phyloP scores from a whole-genome alignment of 1,140 invertebrate species.

The Saccostrea echinata region DNA sequence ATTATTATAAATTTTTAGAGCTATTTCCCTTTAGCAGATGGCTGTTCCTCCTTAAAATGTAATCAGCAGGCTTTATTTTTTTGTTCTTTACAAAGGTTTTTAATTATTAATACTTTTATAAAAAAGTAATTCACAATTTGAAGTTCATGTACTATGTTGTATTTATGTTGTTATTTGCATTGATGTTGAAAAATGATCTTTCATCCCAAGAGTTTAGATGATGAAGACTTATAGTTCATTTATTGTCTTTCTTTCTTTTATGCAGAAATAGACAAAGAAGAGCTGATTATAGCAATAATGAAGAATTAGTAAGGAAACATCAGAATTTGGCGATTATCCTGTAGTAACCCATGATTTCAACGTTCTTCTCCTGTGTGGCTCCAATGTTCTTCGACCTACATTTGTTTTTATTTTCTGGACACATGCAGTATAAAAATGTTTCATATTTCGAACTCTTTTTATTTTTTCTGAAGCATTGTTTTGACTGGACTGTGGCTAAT shows the following conservation, averaged over 20 bases:
- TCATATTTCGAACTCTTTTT: constrained; percentile 22
- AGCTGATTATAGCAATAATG: background rate
- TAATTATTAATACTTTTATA: background rate
- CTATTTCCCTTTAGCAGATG: too few species aligned
- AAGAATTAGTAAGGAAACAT: background rate
- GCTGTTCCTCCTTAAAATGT: too few species aligned
- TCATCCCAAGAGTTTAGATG: too few species aligned
- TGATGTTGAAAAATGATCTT: background rate
- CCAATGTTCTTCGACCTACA: constrained; percentile 18
- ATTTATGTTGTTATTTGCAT: background rate
- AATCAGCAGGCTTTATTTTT: background rate
- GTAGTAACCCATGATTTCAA: constrained; percentile 14
- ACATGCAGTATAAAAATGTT: constrained; percentile 28
- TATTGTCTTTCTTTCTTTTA: background rate
- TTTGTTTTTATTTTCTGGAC: constrained; percentile 8
- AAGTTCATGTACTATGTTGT: background rate
- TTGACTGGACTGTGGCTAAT: constrained; percentile 29
- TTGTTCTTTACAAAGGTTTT: too few species aligned
- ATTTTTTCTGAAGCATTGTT: constrained; percentile 31
- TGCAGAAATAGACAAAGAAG: constrained; percentile 18
- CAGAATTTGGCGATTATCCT: constrained; percentile 17
- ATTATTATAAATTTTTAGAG: too few species aligned
- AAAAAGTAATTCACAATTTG: background rate
- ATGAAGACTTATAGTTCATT: background rate
- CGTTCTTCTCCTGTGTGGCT: constrained; percentile 9